Base-by-base conservation (phyloP, 2,797 vertebrate genomes). In the Martes flavigula region DNA sequence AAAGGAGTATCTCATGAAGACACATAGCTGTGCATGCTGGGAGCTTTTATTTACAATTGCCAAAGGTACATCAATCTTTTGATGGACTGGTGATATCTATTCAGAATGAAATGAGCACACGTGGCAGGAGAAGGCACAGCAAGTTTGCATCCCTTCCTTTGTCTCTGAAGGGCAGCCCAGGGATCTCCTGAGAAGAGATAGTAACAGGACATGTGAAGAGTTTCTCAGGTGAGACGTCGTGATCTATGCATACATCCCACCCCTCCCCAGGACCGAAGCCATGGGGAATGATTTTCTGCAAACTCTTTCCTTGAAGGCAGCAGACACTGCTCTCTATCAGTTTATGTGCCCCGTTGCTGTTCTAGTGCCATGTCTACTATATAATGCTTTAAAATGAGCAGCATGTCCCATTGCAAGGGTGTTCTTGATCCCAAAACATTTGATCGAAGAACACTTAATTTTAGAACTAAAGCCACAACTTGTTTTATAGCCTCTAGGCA, bases 371-470 rank as follows among this genome's bases (percentile, higher is more conserved):
- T 18, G 7, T 70, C 35, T 40, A 5, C 20, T 20, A 66, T 17
- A 25, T 38, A 38, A 43, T 43, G 32, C 32, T 75, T 91, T 83
- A 60, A 25, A 92, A 73, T 35, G 35, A 78, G 72, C 25, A 92
- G 51, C 2, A 10, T 17, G 35, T 72, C 62, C 81, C 25, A 1
- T 70, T 20, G 38, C 27, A 43, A 35, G 20, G 48, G 11, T 38
- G 15, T 66, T 68, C 79, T 87, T 93, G 83, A 94, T 70, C 56
- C 48, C 43, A 91, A 93, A 91, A 77, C 51, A 64, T 87, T 96
- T 89, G 51, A 87, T 66, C 43, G 54, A 96, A 93, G 81, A 85
- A 75, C 68, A 66, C 43, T 68, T 96, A 94, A 72, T 88, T 46
- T 73, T 51, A 91, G 32, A 66, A 43, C 21, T 48, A 91, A 92